These are phyloP conservation scores for Lasioglossum leucozonium DNA, from an alignment of 2,888 invertebrate species.

Conservation along the genomic window DNA sequence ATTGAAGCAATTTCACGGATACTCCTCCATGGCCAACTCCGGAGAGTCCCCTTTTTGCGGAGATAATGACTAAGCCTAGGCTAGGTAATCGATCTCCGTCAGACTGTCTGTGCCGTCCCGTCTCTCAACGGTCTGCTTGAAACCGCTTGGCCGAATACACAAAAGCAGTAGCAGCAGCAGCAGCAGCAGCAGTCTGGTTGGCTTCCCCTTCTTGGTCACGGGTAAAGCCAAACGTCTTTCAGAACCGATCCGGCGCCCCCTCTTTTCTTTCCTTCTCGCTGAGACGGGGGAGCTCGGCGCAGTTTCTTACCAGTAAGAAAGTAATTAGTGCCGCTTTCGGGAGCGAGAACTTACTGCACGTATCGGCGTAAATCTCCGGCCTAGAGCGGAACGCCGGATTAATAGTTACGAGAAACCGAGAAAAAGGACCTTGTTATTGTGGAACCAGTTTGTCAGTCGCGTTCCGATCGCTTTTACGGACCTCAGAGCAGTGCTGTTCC, in stretches of 20 bases:
- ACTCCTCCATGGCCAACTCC: slow-evolving; percentile 25
- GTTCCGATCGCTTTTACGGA: background rate
- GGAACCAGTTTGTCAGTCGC: slow-evolving; percentile 19
- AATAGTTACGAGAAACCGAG: background rate
- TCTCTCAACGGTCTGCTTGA: slow-evolving; percentile 65
- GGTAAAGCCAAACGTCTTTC: slow-evolving; percentile 52
- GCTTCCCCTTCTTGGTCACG: slow-evolving; percentile 49
- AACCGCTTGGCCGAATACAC: slow-evolving; percentile 61
- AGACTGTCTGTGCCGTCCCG: slow-evolving; percentile 64
- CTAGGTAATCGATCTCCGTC: slow-evolving; percentile 75
- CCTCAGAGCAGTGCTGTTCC: background rate
- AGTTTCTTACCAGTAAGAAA: slow-evolving; percentile 19
- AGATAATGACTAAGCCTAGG: slow-evolving; percentile 70
- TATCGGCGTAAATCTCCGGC: slow-evolving; percentile 21
- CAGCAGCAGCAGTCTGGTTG: slow-evolving; percentile 11
- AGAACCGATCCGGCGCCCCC: slow-evolving; percentile 14
- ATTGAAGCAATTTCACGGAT: slow-evolving; percentile 72
- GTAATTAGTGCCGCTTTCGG: slow-evolving; percentile 34
- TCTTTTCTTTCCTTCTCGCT: slow-evolving; percentile 23
- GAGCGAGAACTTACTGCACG: slow-evolving; percentile 4
- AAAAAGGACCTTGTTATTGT: background rate
- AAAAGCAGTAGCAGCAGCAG: slow-evolving; percentile 37
- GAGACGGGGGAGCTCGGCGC: background rate
- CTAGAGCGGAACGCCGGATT: slow-evolving; percentile 8
- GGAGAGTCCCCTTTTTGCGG: slow-evolving; percentile 61